Conservation (phyloP, 2,888 invertebrate genomes). For the Oscheius sp. region DNA sequence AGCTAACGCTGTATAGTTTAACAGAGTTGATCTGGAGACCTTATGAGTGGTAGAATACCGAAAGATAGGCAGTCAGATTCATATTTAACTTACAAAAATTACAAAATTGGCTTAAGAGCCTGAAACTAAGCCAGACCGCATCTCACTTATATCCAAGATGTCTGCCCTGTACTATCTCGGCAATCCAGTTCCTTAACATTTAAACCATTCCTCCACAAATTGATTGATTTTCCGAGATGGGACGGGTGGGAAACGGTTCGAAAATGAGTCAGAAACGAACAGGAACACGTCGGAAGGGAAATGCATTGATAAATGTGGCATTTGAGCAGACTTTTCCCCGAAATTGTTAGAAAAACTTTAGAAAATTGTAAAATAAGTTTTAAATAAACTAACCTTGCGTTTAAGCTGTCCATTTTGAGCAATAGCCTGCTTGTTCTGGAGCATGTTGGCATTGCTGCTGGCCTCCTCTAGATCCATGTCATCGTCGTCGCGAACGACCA, state of each 20-base stretch:
- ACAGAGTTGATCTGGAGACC: too few species aligned
- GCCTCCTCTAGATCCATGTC: constrained; percentile 54
- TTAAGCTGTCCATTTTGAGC: constrained; percentile 60
- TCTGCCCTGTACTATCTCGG: too few species aligned
- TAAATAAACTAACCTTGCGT: constrained; percentile 54
- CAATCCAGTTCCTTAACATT: too few species aligned
- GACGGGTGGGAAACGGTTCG: not conserved
- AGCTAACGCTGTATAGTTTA: too few species aligned
- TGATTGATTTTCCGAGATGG: not conserved
- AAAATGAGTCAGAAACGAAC: not conserved
- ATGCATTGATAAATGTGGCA: not conserved
- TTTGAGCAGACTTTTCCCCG: not conserved
- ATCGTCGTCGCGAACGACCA: constrained; percentile 38
- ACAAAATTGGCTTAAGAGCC: too few species aligned
- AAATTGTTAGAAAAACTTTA: constrained; percentile 1
- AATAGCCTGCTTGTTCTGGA: constrained; percentile 61
- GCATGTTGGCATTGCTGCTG: constrained; percentile 41
- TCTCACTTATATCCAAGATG: too few species aligned
- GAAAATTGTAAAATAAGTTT: constrained; percentile 3
- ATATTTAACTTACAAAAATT: too few species aligned
- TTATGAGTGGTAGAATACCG: too few species aligned
- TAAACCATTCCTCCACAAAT: not conserved
- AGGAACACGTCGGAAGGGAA: not conserved
- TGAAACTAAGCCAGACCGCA: too few species aligned
- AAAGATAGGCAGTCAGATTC: too few species aligned